Evolutionary conservation across 2,113 vertebrate species (phyloP), one percentile per base, ranked within the genome.

Genomic region (Bufo gargarizans): DNA sequence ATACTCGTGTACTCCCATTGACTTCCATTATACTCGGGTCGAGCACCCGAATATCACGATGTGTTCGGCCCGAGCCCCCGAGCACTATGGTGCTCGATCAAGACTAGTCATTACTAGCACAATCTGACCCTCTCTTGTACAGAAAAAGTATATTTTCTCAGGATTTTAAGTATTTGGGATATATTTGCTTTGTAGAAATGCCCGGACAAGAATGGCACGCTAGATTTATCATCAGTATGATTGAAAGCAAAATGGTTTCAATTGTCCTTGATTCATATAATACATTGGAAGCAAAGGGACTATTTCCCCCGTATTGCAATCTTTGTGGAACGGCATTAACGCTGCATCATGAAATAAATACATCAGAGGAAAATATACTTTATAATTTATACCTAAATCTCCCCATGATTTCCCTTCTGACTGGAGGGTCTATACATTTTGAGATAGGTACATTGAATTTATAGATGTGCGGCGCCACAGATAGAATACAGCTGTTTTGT

Each of bases 261-360:
- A 58, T 79, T 58, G 77, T 55, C 77, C 77, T 79, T 79, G 53
- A 79, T 79, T 79, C 55, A 53, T 55, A 79, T 58, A 79, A 79
- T 79, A 79, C 49, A 56, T 33, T 79, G 77, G 77, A 22, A 79
- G 53, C 77, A 56, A 22, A 79, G 77, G 77, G 77, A 79, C 77
- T 79, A 79, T 79, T 79, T 79, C 77, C 49, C n/a, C 50, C 56
- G 77, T 56, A 79, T 79, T 79, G 77, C 77, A 79, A 79, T 79
- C 77, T 79, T 13, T 79, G 77, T 79, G 77, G 53, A 79, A 55
- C 16, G 4, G 7, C 77, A 79, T 79, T 79, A 79, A 79, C 10
- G 6, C 77, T 22, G 77, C n/a, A 55, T 79, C 50, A 56, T 14
- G 77, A 79, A 56, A 79, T 79, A 79, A 79, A 79, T 55, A 79